Evolutionary conservation across 2,797 vertebrate species (phyloP).

Genomic region (Enteromius anoplus): DNA sequence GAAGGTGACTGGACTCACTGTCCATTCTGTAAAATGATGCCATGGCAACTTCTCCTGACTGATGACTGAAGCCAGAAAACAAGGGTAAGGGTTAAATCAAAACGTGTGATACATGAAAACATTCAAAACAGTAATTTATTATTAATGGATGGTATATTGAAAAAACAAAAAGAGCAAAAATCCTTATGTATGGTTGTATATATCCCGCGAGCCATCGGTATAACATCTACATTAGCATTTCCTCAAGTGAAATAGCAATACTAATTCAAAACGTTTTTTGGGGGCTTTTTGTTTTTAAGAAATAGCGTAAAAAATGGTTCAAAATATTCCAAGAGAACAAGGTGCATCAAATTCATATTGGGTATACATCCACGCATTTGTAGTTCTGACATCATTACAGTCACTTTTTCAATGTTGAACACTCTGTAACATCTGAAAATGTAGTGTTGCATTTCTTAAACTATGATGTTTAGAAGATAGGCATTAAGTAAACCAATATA

Average conservation of each 20-base stretch:
- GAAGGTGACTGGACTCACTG: constrained; percentile 79
- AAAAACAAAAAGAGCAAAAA: not conserved
- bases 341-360: no score
- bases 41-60: constrained; percentile 90
- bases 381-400: not conserved
- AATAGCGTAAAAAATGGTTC: not conserved
- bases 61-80: constrained; percentile 77
- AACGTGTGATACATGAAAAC: not conserved
- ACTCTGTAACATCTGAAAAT: not conserved
- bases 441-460: not conserved
- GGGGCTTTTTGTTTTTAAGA: not conserved
- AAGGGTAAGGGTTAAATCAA: not conserved
- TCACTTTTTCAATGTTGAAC: not conserved
- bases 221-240: not conserved
- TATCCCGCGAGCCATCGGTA: no score
- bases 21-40: constrained; percentile 88
- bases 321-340: not conserved
- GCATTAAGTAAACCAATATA: not conserved
- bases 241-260: not conserved
- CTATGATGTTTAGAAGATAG: no score
- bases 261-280: not conserved
- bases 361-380: not conserved
- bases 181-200: not conserved
- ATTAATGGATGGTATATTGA: not conserved
- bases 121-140: not conserved